Base-by-base conservation (phyloP, 1,140 invertebrate species). In the Gryon sp. region DNA sequence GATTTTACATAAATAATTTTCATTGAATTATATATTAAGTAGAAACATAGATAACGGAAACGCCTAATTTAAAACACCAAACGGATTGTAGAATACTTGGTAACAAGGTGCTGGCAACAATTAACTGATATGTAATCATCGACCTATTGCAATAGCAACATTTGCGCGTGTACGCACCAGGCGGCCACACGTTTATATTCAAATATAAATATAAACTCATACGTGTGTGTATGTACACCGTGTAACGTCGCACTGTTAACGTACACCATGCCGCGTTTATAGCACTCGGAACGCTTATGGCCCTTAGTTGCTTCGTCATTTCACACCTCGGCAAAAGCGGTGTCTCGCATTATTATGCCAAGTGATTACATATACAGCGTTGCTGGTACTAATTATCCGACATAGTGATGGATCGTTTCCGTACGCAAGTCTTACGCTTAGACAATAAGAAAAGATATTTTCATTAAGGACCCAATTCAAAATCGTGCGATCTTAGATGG, bases 401-500 rank as follows among this genome's bases (percentile, higher is more conserved):
- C 50, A 19, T 53, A 65, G 77, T 85, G 85, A 86, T 86, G 81
- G 77, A 87, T 87, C 76, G 78, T 80, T 86, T 86, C 85, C 85
- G 83, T 76, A 75, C 78, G 53, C 69, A 78, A 83, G 73, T 74
- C 81, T 63, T 66, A 76, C 76, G 68, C 79, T 80, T 75, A 78
- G 82, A 84, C 82, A 85, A 85, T 83, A 84, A 83, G 81, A 80
- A 73, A 26, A 68, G 80, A 82, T 85, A 86, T 82, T 85, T 86
- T 79, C 82, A 86, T 85, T 84, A 84, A 80, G 74, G 70, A 55
- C 48, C 46, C 43, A 65, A 80, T n/a, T 79, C 59, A 52, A 55
- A 26, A 77, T 77, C 70, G 30, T 14, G 15, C 15, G 14, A 68
- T 57, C 74, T 69, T 78, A 73, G 62, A 65, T 76, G 66, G 34